Conservation (phyloP, 2,113 vertebrate species). For the Gobiocypris rarus region DNA sequence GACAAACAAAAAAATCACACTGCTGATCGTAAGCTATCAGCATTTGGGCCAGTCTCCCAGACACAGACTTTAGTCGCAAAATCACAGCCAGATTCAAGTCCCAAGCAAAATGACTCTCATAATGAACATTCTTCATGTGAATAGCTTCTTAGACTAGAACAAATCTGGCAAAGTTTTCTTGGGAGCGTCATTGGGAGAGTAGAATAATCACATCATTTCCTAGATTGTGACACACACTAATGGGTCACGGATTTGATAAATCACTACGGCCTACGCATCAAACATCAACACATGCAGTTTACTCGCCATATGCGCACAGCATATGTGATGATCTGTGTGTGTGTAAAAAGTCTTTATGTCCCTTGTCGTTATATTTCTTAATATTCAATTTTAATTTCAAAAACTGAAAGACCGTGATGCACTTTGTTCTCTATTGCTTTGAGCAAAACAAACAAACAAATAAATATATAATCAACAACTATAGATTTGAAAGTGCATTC, state of each 20-base stretch:
- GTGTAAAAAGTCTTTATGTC: background rate
- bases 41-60: slow-evolving; percentile 10
- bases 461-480: slow-evolving; percentile 29
- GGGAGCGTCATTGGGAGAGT: background rate
- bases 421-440: slow-evolving; percentile 17
- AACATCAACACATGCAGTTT: slow-evolving; percentile 13
- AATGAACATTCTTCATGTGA: slow-evolving; percentile 6
- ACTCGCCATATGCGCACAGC: background rate
- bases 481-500: slow-evolving; percentile 46
- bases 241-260: slow-evolving; percentile 28
- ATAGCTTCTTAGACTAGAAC: slow-evolving; percentile 18
- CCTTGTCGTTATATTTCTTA: background rate
- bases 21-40: background rate
- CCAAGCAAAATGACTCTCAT: slow-evolving; percentile 1
- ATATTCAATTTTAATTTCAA: slow-evolving; percentile 1
- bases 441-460: slow-evolving; percentile 17
- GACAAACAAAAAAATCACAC: background rate
- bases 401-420: background rate
- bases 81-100: slow-evolving; percentile 19
- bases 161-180: slow-evolving; percentile 3
- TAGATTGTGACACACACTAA: slow-evolving; percentile 27
- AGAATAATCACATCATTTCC: slow-evolving; percentile 9
- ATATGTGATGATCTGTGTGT: background rate
- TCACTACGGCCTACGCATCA: background rate
- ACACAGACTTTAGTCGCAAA: background rate